Evolutionary conservation across 2,797 vertebrate species (phyloP).

Genomic region (Scolopax rusticola): DNA sequence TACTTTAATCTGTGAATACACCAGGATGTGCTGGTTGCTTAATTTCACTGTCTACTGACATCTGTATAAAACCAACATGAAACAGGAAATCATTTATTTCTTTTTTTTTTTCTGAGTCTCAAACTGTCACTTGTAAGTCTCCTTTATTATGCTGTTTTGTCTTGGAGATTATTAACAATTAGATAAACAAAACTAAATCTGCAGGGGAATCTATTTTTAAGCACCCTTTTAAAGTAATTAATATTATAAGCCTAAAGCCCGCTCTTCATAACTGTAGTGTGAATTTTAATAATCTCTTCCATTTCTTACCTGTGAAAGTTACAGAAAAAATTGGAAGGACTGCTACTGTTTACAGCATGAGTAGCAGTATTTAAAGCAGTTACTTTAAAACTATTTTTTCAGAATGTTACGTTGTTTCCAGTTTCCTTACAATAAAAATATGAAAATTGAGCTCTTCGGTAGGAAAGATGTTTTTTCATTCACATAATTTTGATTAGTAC

Average conservation of each 20-base stretch:
- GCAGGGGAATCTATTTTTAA: not conserved
- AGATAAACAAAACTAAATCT: not conserved
- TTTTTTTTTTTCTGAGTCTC: not conserved
- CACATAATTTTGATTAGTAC: not conserved
- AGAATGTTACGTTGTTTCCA: not conserved
- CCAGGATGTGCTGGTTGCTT: not conserved
- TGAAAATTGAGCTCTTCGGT: not conserved
- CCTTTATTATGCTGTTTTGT: not conserved
- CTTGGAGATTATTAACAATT: not conserved
- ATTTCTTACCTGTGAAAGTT: not conserved
- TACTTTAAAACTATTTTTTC: not conserved
- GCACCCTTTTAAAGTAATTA: not conserved
- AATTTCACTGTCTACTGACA: not conserved
- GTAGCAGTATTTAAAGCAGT: not conserved
- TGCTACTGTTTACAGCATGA: not conserved
- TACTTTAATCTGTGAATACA: not conserved
- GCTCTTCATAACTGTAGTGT: not conserved
- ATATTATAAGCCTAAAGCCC: not conserved
- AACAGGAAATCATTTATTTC: not conserved
- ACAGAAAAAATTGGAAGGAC: not conserved
- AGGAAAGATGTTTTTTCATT: not conserved
- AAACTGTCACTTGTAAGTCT: not conserved
- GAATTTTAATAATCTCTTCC: not conserved
- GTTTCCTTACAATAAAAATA: not conserved
- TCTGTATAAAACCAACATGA: not conserved